A percentile compares a stretch with the other conserved stretches of the same genome.
These are phyloP conservation scores for Drosophila helvetica DNA, from an alignment of 2,888 invertebrate genomes.

Conservation along the genomic window DNA sequence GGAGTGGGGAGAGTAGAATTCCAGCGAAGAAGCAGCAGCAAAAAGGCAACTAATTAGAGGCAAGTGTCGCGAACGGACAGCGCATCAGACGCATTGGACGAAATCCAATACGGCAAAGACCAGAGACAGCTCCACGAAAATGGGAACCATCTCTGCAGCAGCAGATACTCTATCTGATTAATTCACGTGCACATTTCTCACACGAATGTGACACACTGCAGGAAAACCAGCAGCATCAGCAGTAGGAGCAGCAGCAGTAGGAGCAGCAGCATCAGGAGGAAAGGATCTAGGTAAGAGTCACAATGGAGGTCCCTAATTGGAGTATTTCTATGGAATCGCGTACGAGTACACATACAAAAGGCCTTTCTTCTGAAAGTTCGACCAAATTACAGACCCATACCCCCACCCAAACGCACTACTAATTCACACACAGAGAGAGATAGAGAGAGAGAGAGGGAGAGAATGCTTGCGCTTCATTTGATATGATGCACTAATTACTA, in stretches of 20 bases:
- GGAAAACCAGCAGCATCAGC: neutral
- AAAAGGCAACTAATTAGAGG: constrained; percentile 69
- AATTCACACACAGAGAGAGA: too few relatives aligned
- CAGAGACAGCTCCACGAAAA: constrained; percentile 13
- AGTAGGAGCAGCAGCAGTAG: neutral
- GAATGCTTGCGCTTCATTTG: neutral
- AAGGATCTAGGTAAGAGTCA: neutral
- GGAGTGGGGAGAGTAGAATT: neutral
- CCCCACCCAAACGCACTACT: neutral
- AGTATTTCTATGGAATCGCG: too few relatives aligned
- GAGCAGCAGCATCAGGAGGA: neutral
- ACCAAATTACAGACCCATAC: constrained; percentile 5
- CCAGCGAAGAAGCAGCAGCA: constrained; percentile 12
- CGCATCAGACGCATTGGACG: constrained; percentile 8
- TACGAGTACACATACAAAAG: too few relatives aligned
- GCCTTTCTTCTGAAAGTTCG: constrained; percentile 5
- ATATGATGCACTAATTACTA: neutral
- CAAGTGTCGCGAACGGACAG: constrained; percentile 30
- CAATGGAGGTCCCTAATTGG: constrained; percentile 51
- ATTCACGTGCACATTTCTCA: constrained; percentile 60
- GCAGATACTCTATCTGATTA: constrained; percentile 43
- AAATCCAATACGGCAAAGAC: constrained; percentile 8
- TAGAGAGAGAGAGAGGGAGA: too few relatives aligned
- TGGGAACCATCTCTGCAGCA: too few relatives aligned
- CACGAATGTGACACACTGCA: constrained; percentile 53